phyloP scores from a whole-genome alignment of 2,113 vertebrate genomes.

The Brachyistius frenatus region DNA sequence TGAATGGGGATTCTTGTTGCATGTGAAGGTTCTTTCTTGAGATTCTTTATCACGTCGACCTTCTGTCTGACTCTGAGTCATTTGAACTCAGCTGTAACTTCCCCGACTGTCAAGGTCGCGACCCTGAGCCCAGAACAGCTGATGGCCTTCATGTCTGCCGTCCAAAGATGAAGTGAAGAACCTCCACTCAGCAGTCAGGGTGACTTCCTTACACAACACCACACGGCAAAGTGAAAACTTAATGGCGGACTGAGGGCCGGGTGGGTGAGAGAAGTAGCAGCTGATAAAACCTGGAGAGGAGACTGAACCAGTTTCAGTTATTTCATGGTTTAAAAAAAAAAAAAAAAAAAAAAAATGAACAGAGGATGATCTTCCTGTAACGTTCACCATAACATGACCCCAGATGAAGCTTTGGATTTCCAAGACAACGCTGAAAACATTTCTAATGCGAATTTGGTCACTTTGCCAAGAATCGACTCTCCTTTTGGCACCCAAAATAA shows the following conservation, averaged over 20 bases:
- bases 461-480: too few relatives aligned
- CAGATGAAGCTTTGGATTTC: too few relatives aligned
- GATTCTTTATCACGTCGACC: slow-evolving; percentile 34
- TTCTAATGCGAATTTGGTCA: too few relatives aligned
- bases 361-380: too few relatives aligned
- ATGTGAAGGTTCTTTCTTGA: too few relatives aligned
- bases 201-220: slow-evolving; percentile 35
- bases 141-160: slow-evolving; percentile 40
- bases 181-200: background rate
- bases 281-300: background rate
- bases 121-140: slow-evolving; percentile 33
- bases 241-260: fast-evolving
- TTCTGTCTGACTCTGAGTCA: slow-evolving; percentile 37
- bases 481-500: too few relatives aligned
- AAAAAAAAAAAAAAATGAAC: too few relatives aligned
- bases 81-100: slow-evolving; percentile 16
- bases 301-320: too few relatives aligned
- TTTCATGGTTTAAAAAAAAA: too few relatives aligned
- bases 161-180: slow-evolving; percentile 36
- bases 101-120: slow-evolving; percentile 36
- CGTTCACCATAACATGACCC: too few relatives aligned
- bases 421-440: too few relatives aligned
- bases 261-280: background rate
- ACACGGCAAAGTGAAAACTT: background rate
- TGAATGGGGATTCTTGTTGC: too few relatives aligned